phyloP scores from a whole-genome alignment of 23 tunicate species.

The Halocynthia aurantium region DNA sequence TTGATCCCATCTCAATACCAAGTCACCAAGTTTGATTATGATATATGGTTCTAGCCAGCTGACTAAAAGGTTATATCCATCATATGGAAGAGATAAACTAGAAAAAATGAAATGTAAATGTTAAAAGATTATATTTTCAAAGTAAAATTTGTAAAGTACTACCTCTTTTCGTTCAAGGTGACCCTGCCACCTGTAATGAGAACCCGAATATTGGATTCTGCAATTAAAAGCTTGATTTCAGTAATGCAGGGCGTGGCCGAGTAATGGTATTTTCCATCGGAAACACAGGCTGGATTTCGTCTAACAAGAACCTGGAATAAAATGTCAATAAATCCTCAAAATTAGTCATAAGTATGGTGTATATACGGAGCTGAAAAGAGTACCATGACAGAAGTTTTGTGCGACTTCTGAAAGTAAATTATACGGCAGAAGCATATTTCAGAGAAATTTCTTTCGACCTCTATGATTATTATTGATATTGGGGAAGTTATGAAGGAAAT shows the following conservation, averaged over 20 bases:
- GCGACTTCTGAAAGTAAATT: too few relatives aligned
- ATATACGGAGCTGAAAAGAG: too few relatives aligned
- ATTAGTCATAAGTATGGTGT: too few relatives aligned
- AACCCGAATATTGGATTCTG: constrained; percentile 27
- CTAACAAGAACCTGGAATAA: constrained; percentile 31
- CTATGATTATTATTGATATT: too few relatives aligned
- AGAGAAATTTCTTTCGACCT: too few relatives aligned
- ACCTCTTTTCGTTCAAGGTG: constrained; percentile 22
- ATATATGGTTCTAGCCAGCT: constrained; percentile 25
- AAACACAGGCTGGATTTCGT: constrained; percentile 31
- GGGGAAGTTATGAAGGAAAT: too few relatives aligned
- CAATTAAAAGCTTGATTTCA: constrained; percentile 22
- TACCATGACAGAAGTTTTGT: too few relatives aligned
- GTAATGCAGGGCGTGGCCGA: constrained; percentile 14
- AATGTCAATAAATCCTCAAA: too few relatives aligned
- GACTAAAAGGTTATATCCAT: constrained; percentile 31
- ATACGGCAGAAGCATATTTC: too few relatives aligned
- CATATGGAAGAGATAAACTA: constrained; percentile 45
- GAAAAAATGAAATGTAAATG: neutral
- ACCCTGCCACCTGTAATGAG: constrained; percentile 20
- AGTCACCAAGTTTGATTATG: constrained; percentile 31
- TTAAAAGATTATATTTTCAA: neutral
- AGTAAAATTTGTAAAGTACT: constrained; percentile 2
- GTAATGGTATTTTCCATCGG: constrained; percentile 28
- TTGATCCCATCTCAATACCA: constrained; percentile 33